Base-by-base conservation (phyloP, 2,113 vertebrate species). In the Bungarus multicinctus region DNA sequence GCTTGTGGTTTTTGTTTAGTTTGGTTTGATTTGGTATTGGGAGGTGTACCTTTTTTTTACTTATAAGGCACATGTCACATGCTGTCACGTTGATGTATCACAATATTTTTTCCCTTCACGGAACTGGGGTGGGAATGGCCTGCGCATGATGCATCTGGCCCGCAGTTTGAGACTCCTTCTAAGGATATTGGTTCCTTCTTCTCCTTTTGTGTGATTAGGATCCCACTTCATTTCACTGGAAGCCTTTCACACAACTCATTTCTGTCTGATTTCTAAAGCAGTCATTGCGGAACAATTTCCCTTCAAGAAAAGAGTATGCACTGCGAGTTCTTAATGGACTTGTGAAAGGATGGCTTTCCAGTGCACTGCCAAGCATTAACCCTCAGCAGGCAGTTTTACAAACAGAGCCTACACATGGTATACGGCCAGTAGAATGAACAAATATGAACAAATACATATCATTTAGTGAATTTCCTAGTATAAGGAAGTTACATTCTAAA, bases 361-460 rank as follows among this genome's bases (percentile, higher is more conserved):
- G 64, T 22, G 22, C 23, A 69, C 92, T 91, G 52, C 64, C 86
- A 23, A 91, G 89, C 54, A 87, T 93, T 87, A 95, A 93, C 85
- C 16, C 1, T 0, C 58, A 64, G 86, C 0, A 3, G 89, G 88
- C 39, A 88, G 90, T 92, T 92, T 85, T 93, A 89, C 88, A 89
- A 94, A 94, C 69, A 25, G 92, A 93, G 16, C 0, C 90, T 94
- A 43, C n/a, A 69, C 34, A 88, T 89, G 69, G 87, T 94, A 64
- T 91, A 85, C 91, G 89, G 58, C 87, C 87, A 57, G 88, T 93
- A 23, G 1, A 55, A 93, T 93, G 90, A 55, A 93, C 69, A 93
- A 6, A 93, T 95, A 87, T 95, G 94, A 96, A 96, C 95, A 90
- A 96, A 93, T 57, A 86, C 5, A 96, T 94, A 95, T 95, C 94